Evolutionary conservation across 2,113 vertebrate species (phyloP).

Genomic region (Xenus cinereus): DNA sequence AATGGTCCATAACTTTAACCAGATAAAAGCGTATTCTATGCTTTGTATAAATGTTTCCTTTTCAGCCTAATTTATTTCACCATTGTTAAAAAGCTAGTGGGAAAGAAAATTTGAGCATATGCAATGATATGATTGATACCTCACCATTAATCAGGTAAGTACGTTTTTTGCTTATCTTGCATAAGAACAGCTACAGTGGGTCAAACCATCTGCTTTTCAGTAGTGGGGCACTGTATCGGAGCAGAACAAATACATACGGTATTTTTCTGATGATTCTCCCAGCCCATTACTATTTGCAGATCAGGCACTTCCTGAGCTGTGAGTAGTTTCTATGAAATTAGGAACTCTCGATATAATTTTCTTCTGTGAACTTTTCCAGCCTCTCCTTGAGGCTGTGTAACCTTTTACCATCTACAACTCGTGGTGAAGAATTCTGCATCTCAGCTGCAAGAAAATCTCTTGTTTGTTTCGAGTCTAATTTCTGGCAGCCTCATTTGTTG

Average conservation of each 20-base stretch:
- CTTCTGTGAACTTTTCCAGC: background rate
- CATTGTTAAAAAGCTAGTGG: background rate
- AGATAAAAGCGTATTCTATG: background rate
- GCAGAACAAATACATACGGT: background rate
- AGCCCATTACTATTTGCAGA: background rate
- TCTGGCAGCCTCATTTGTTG: background rate
- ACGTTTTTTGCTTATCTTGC: background rate
- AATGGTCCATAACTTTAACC: background rate
- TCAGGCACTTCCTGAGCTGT: background rate
- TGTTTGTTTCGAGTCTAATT: background rate
- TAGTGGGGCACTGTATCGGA: background rate
- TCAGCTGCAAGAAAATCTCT: background rate
- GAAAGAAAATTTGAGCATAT: background rate
- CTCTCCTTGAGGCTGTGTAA: background rate
- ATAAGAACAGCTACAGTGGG: background rate
- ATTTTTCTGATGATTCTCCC: background rate
- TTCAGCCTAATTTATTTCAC: background rate
- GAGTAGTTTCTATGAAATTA: background rate
- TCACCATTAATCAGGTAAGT: background rate
- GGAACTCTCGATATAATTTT: background rate
- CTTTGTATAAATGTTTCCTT: background rate
- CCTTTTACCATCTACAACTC: background rate
- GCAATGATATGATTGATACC: background rate
- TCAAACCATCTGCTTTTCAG: background rate
- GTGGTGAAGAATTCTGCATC: background rate